These are phyloP conservation scores for Pristionchus entomophagus DNA, from an alignment of 2,888 invertebrate genomes.

Conservation along the genomic window DNA sequence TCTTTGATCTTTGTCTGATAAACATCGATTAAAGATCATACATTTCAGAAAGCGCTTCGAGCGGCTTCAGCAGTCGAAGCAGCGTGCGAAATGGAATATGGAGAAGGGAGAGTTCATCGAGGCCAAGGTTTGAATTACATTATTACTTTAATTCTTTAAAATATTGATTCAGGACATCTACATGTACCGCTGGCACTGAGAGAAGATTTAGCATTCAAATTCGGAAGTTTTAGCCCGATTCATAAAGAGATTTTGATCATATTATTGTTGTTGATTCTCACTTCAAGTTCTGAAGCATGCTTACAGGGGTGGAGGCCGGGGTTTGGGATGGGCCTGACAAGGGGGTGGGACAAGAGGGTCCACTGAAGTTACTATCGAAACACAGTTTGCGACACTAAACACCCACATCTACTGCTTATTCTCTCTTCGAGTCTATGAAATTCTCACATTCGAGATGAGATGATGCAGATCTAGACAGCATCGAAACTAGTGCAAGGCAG, in stretches of 20 bases:
- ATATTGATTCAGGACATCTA: not conserved
- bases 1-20: not conserved
- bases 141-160: not conserved
- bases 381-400: not conserved
- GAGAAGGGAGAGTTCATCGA: conserved; percentile 28
- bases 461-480: not conserved
- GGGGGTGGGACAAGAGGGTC: too few species aligned
- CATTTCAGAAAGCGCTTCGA: conserved; percentile 3
- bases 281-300: too few species aligned
- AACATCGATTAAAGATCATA: not conserved
- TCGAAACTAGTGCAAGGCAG: too few species aligned
- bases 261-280: not conserved
- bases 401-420: not conserved
- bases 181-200: not conserved
- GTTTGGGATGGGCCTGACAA: too few species aligned
- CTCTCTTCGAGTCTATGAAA: not conserved
- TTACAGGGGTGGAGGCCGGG: too few species aligned
- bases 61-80: conserved; percentile 1
- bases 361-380: too few species aligned
- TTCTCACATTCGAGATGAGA: not conserved
- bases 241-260: not conserved
- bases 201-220: not conserved
- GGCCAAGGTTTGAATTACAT: not conserved
- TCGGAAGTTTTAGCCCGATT: conserved; percentile 14
- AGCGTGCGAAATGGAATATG: conserved; percentile 26